Evolutionary conservation across 2,888 invertebrate genomes (phyloP), one percentile per base, ranked within the genome.

Genomic region (Ophion ellenae): DNA sequence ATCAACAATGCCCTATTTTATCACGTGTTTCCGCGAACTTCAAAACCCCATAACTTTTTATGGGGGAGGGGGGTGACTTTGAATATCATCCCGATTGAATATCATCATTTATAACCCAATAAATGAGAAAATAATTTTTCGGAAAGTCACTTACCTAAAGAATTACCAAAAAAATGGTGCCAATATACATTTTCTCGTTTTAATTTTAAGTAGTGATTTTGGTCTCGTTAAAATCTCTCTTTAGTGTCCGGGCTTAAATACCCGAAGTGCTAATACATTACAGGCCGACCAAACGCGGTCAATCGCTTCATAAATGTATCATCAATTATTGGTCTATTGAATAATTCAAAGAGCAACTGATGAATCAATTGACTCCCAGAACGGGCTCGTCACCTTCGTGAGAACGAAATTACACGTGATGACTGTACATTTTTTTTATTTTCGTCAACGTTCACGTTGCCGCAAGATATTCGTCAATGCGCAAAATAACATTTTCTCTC

Each of bases 281-380:
- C 53, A 14, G 17, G 53, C 17, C 11, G 53, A 53, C 53, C 53
- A 17, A 64, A 28, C 64, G 24, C 64, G 64, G 14, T 14, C 64
- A 64, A 64, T 64, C 24, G 11, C 64, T 28, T 28, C 64, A 14
- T 28, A 6, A 11, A 64, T 64, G 9, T 14, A 64, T 64, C 64
- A 61, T 61, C 24, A 61, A 61, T 61, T 61, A 24, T 61, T 10
- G 20, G 61, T 24, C 61, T 32, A 53, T 14, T 64, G 64, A 64
- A 64, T 64, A 64, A 64, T 64, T 64, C 64, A 28, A 64, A 64
- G 64, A 64, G 64, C 20, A 61, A 61, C 20, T 61, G 61, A 64
- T 32, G 64, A 64, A 64, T 64, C 64, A 64, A 64, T 64, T 14
- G 64, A 11, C 24, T 28, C 28, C 64, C 14, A 32, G 64, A 32